Conservation (phyloP, 2,113 vertebrate genomes). For the Perca fluviatilis region DNA sequence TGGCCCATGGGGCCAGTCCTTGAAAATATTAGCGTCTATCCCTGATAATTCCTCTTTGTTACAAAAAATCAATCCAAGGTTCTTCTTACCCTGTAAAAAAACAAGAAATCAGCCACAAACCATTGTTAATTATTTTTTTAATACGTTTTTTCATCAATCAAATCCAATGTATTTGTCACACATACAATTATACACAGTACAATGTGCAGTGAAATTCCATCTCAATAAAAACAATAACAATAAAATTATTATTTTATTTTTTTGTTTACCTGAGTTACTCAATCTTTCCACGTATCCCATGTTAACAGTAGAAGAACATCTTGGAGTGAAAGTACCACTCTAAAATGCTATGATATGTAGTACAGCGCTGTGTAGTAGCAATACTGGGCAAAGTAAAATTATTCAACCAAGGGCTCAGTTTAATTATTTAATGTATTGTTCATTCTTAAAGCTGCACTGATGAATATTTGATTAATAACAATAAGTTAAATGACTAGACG, state of each 20-base stretch:
- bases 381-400: background rate
- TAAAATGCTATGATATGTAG: background rate
- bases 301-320: background rate
- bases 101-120: no score
- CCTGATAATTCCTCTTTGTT: no score
- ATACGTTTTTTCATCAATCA: no score
- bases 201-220: no score
- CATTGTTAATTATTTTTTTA: no score
- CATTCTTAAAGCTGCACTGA: background rate
- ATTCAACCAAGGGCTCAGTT: background rate
- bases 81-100: no score
- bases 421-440: slow-evolving; percentile 1
- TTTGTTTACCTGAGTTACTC: background rate
- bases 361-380: background rate
- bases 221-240: no score
- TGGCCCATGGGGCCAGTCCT: no score
- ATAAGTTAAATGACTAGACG: background rate
- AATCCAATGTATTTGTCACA: no score
- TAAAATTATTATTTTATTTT: background rate
- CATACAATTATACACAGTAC: no score
- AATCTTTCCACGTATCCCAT: background rate
- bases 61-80: no score
- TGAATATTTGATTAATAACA: background rate
- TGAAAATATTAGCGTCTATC: no score
- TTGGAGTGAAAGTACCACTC: background rate